A percentile compares a stretch with the other conserved stretches of the same genome.
These are phyloP conservation scores for Serripes groenlandicus DNA, from an alignment of 2,888 invertebrate species.

Conservation along the genomic window DNA sequence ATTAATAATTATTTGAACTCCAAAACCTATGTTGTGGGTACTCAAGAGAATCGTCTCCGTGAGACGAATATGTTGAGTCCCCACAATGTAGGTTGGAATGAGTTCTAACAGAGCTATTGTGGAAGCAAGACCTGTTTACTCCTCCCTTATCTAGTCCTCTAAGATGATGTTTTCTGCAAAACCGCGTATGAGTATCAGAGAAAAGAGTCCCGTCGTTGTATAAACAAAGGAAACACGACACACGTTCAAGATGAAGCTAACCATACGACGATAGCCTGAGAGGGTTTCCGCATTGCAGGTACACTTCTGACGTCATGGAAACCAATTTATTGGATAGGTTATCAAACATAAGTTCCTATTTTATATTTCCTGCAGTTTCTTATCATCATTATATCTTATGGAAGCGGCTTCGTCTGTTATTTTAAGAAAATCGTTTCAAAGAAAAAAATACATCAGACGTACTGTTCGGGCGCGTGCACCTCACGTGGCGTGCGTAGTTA, in stretches of 20 bases:
- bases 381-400: constrained; percentile 10
- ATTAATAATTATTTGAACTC: no score
- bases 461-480: constrained; percentile 15
- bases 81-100: no score
- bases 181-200: no score
- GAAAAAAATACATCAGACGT: constrained; percentile 20
- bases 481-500: constrained; percentile 14
- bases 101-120: no score
- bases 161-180: no score
- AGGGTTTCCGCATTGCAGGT: not conserved
- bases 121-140: no score
- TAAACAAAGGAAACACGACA: not conserved
- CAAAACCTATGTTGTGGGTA: no score
- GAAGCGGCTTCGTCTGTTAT: constrained; percentile 17
- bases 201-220: no score
- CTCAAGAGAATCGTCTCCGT: no score
- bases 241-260: not conserved
- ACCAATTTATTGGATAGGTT: constrained; percentile 21
- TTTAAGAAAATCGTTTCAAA: constrained; percentile 21
- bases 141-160: no score
- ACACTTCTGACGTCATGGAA: constrained; percentile 11
- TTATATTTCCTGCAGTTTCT: constrained; percentile 17
- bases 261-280: constrained; percentile 17
- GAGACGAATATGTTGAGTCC: no score
- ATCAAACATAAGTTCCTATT: constrained; percentile 9